Percentiles rank a stretch among this genome's conserved stretches.
These are phyloP conservation scores for Melieria omissa DNA, from an alignment of 2,888 invertebrate genomes.

Conservation along the genomic window DNA sequence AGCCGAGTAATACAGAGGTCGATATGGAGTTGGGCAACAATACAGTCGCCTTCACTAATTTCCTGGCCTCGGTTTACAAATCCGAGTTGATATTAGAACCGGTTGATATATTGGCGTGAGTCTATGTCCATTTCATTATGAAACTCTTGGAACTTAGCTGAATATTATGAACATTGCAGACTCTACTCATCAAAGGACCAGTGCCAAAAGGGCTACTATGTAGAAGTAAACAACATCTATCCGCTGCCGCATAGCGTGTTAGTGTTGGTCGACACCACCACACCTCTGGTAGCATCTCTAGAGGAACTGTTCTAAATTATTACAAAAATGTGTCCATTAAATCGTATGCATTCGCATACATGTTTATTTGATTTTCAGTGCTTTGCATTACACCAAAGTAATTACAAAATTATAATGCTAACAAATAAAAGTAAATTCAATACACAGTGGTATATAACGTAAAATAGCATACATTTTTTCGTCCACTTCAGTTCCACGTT, in stretches of 20 bases:
- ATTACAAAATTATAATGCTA: no score
- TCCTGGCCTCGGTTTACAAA: slow-evolving; percentile 65
- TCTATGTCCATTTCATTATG: slow-evolving; percentile 25
- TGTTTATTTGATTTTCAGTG: no score
- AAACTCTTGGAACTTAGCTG: not conserved
- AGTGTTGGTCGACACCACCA: slow-evolving; percentile 73
- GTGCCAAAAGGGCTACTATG: slow-evolving; percentile 69
- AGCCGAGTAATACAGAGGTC: slow-evolving; percentile 35
- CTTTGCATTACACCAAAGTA: no score
- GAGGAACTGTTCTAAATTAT: slow-evolving; percentile 47
- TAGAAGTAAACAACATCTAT: slow-evolving; percentile 70
- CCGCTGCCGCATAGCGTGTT: slow-evolving; percentile 72
- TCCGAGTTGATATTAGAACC: slow-evolving; percentile 68
- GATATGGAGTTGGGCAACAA: slow-evolving; percentile 62
- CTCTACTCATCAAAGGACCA: slow-evolving; percentile 70
- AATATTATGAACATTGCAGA: slow-evolving; percentile 55
- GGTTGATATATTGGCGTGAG: slow-evolving; percentile 70
- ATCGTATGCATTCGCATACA: no score
- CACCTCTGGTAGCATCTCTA: slow-evolving; percentile 67
- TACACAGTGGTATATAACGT: no score
- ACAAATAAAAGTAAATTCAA: no score
- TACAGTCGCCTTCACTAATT: slow-evolving; percentile 66
- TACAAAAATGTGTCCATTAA: no score
- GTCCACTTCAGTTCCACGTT: no score
- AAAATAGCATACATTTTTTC: no score